These are phyloP conservation scores for Tetraodon nigroviridis DNA, from an alignment of 2,113 vertebrate genomes.

Conservation along the genomic window DNA sequence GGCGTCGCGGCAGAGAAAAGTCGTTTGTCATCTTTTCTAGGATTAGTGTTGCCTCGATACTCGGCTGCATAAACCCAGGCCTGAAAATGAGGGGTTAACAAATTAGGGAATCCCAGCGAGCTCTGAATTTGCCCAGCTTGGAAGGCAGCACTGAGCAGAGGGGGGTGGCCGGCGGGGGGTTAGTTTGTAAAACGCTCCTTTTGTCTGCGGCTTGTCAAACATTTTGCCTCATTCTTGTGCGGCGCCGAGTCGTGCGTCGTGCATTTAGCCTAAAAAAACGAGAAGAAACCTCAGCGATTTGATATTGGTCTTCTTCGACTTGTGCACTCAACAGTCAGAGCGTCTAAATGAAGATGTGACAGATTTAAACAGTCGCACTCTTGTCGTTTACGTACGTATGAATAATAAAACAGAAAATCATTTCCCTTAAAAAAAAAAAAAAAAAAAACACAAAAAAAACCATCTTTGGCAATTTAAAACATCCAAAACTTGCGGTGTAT, in stretches of 20 bases:
- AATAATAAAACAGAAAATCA: too few relatives aligned
- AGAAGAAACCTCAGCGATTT: slow-evolving; percentile 18
- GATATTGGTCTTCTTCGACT: slow-evolving; percentile 5
- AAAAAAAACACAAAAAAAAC: too few relatives aligned
- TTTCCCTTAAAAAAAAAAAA: too few relatives aligned
- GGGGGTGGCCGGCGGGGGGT: slow-evolving; percentile 18
- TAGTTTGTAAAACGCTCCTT: slow-evolving; percentile 56
- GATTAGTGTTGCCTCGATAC: slow-evolving; percentile 73
- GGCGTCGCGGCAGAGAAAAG: slow-evolving; percentile 32
- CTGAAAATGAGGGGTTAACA: slow-evolving; percentile 60
- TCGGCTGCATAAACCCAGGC: slow-evolving; percentile 66
- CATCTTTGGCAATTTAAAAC: too few relatives aligned
- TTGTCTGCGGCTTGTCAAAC: slow-evolving; percentile 66
- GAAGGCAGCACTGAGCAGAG: slow-evolving; percentile 25
- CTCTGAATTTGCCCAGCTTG: slow-evolving; percentile 55
- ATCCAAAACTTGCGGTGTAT: too few relatives aligned
- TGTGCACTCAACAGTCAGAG: neutral
- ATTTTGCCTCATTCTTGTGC: slow-evolving; percentile 61
- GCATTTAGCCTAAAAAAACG: slow-evolving; percentile 49
- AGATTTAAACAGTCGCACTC: too few relatives aligned
- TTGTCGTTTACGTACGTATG: too few relatives aligned
- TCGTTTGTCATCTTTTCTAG: slow-evolving; percentile 67
- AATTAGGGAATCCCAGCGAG: slow-evolving; percentile 49
- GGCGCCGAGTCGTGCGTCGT: slow-evolving; percentile 51
- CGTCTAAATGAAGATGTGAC: too few relatives aligned